Evolutionary conservation across 2,888 invertebrate species (phyloP), one percentile per base, ranked within the genome.

Genomic region (Ganaspis brasiliensis): DNA sequence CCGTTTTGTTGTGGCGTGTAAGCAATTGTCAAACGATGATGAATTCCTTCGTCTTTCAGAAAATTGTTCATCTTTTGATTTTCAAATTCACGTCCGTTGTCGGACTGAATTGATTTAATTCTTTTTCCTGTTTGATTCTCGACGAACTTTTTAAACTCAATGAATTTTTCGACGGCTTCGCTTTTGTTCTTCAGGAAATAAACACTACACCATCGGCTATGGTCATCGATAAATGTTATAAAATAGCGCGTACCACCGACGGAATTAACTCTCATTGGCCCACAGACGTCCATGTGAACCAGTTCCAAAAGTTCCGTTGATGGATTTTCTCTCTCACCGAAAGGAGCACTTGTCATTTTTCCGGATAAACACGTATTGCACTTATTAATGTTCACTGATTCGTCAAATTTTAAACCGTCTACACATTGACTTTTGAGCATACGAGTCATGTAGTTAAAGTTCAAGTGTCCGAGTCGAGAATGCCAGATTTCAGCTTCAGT

Each of bases 1-100:
- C 75, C 77, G 81, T 89, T 90, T 56, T 87, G 86, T 73, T 88
- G 82, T 0, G 87, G 87, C 5, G 84, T 87, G 71, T 87, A 82
- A 0, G 88, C 81, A 1, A 82, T 77, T 0, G 86, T 83, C 6
- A 77, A 63, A 57, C 84, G 78, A 37, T 85, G 84, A 1, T 21
- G 35, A 9, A 88, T 89, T 21, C 87, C 88, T 10, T 81, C 61
- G 5, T 74, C 63, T 49, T 72, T 79, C 4, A 77, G 49, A 10
- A 76, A 8, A 3, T 59, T 19, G 0, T 40, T 26, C 57, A 80
- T 61, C 26, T 45, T 49, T n/a, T 16, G 8, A 57, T 77, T 80
- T 10, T 55, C 55, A 57, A 75, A 84, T 72, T 84, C 81, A 2
- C 26, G 24, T 2, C 82, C 82, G 55, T 79, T 81, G 56, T 84